phyloP scores from a whole-genome alignment of 1,140 invertebrate species.

The Leptinotarsa lineolata region DNA sequence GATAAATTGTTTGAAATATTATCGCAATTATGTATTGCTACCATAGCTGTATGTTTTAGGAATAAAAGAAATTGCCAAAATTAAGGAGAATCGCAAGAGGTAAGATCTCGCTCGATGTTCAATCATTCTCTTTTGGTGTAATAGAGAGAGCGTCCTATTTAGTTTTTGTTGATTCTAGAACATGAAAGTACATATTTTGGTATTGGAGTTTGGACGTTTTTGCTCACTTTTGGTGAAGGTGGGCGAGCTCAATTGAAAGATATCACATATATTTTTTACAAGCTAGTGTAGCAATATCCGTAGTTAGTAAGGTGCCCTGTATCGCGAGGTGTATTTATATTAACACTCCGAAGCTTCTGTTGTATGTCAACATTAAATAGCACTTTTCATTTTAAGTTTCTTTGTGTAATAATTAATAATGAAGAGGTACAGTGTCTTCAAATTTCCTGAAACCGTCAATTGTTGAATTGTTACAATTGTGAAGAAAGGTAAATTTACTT shows the following conservation, averaged over 20 bases:
- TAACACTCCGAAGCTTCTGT: not conserved
- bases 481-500: too few species aligned
- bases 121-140: not conserved
- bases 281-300: conserved; percentile 18
- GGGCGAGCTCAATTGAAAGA: conserved; percentile 19
- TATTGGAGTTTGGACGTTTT: conserved; percentile 9
- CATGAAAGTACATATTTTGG: conserved; percentile 18
- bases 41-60: conserved; percentile 14
- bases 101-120: not conserved
- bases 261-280: conserved; percentile 30
- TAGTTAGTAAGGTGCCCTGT: conserved; percentile 8
- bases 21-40: conserved; percentile 6
- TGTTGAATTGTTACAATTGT: too few species aligned
- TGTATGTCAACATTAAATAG: too few species aligned
- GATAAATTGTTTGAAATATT: conserved; percentile 24
- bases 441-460: too few species aligned
- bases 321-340: not conserved
- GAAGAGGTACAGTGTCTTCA: too few species aligned
- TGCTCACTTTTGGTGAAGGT: conserved; percentile 13
- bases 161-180: conserved; percentile 1
- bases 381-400: too few species aligned
- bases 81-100: not conserved
- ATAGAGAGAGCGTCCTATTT: conserved; percentile 2
- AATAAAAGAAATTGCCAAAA: conserved; percentile 11
- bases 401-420: too few species aligned